Evolutionary conservation across 2,888 invertebrate species (phyloP).

Genomic region (Neoitamus cyanurus): DNA sequence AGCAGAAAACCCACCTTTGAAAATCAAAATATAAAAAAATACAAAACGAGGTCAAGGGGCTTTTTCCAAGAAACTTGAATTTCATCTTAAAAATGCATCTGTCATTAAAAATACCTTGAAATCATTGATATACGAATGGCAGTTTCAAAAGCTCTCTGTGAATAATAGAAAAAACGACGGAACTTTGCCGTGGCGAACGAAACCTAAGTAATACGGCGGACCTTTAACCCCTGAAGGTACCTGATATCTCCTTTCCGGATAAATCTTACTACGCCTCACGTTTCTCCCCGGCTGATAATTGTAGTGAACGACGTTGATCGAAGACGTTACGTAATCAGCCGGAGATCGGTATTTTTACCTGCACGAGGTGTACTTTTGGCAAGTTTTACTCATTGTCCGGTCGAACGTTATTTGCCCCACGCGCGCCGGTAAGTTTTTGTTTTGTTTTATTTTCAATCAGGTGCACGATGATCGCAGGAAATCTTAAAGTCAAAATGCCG

Average conservation of each 20-base stretch:
- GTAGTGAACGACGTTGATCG: neutral
- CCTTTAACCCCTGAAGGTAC: neutral
- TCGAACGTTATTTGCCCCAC: neutral
- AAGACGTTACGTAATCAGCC: neutral
- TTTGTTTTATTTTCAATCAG: neutral
- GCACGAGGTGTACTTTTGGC: neutral
- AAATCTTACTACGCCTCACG: neutral
- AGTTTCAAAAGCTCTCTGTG: neutral
- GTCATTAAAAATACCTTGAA: neutral
- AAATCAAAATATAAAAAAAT: neutral
- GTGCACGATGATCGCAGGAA: neutral
- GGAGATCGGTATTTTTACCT: neutral
- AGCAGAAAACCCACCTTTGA: neutral
- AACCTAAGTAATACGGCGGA: neutral
- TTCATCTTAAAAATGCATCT: neutral
- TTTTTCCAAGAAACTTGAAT: neutral
- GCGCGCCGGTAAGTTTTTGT: neutral
- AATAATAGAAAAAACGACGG: neutral
- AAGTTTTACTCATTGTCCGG: neutral
- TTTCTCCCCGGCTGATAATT: neutral
- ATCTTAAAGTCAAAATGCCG: neutral
- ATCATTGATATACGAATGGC: neutral
- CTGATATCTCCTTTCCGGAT: neutral
- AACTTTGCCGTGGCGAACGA: neutral
- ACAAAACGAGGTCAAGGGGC: neutral